phyloP scores from a whole-genome alignment of 2,113 vertebrate species.

The Leuciscus idus region DNA sequence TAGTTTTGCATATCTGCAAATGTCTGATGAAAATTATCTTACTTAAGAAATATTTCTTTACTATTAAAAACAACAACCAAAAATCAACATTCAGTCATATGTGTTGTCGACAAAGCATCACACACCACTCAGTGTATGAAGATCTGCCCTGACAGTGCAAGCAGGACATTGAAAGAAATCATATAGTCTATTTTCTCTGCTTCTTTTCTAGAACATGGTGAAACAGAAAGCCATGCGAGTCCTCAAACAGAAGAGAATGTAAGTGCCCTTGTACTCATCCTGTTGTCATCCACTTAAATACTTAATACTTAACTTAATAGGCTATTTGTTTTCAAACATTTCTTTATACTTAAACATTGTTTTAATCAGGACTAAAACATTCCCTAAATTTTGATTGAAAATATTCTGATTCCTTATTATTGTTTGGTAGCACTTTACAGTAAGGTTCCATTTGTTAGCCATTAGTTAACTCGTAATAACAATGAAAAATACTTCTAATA shows the following conservation, averaged over 20 bases:
- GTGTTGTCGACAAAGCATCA: background rate
- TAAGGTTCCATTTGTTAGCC: too few relatives aligned
- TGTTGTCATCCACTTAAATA: too few relatives aligned
- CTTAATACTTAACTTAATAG: too few relatives aligned
- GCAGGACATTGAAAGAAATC: background rate
- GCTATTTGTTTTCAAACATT: too few relatives aligned
- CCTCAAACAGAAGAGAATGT: slow-evolving; percentile 97
- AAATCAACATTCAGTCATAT: background rate
- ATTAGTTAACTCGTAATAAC: too few relatives aligned
- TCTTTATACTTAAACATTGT: too few relatives aligned
- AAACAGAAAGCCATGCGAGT: slow-evolving; percentile 97
- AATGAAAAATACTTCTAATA: too few relatives aligned
- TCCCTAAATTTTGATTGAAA: too few relatives aligned
- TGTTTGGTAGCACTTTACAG: too few relatives aligned
- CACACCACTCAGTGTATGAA: background rate
- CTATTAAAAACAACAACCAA: background rate
- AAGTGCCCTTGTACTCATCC: slow-evolving; percentile 70
- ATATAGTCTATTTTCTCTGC: background rate
- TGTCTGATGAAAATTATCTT: too few relatives aligned
- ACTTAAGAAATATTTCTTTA: background rate
- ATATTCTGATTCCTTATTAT: too few relatives aligned
- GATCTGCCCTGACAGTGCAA: background rate
- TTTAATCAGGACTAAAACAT: too few relatives aligned
- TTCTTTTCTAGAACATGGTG: slow-evolving; percentile 90
- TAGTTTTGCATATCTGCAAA: background rate